Conservation (phyloP, 64 coral and sea anemone genomes). For the Actinia equina region DNA sequence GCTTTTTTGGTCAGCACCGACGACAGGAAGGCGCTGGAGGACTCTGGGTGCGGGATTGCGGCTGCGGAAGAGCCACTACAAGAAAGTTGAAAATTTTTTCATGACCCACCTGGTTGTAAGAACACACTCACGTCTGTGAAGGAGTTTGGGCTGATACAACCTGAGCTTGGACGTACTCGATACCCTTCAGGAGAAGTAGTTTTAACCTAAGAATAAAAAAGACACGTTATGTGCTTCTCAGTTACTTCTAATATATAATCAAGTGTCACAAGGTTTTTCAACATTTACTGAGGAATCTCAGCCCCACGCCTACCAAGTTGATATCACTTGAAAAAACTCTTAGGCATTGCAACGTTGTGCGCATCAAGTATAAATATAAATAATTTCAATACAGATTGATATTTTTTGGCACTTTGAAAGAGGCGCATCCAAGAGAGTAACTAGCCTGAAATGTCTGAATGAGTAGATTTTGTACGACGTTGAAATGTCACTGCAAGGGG, state of each 20-base stretch:
- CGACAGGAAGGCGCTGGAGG: no score
- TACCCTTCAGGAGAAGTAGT: constrained; percentile 90
- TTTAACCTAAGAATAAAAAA: constrained; percentile 46
- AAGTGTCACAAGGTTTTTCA: background rate
- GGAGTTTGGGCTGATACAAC: constrained; percentile 52
- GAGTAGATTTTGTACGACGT: no score
- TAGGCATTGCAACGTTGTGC: background rate
- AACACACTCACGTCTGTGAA: constrained; percentile 73
- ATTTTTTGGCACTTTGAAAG: no score
- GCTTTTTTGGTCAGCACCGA: no score
- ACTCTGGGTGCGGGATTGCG: no score
- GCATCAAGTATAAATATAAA: no score
- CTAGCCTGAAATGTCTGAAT: no score
- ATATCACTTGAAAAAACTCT: background rate
- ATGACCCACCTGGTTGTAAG: constrained; percentile 69
- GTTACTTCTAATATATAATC: background rate
- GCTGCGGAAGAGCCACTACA: no score
- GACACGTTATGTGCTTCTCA: background rate
- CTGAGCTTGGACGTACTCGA: constrained; percentile 87
- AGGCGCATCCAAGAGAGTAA: no score
- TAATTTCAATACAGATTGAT: no score
- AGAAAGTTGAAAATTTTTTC: background rate
- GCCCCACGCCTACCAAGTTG: background rate
- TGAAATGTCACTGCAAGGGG: no score
- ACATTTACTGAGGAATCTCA: background rate